Evolutionary conservation across 2,113 vertebrate species (phyloP).

Genomic region (Sialia sialis): DNA sequence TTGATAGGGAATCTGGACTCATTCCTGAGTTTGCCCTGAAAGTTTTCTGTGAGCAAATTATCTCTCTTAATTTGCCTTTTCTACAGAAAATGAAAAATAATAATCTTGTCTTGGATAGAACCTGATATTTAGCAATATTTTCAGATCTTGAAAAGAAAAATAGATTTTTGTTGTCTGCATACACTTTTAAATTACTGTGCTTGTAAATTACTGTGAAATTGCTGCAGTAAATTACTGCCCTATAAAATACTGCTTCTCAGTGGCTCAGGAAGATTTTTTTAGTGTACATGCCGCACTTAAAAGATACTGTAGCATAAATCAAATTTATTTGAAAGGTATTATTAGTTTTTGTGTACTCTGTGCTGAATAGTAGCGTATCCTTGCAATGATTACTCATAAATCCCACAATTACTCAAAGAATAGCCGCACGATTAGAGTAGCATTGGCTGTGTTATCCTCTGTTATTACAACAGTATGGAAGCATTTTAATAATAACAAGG

Average conservation of each 20-base stretch:
- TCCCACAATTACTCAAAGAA: conserved; percentile 61
- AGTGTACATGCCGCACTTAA: conserved; percentile 5
- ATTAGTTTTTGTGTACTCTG: conserved; percentile 55
- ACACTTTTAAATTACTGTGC: not conserved
- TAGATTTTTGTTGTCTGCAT: not conserved
- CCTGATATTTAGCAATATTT: not conserved
- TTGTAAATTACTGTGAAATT: not conserved
- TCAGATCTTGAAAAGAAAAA: not conserved
- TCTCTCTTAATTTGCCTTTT: not conserved
- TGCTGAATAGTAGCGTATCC: conserved; percentile 13
- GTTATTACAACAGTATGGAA: conserved; percentile 59
- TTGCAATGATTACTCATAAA: conserved; percentile 58
- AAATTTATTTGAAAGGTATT: conserved; percentile 63
- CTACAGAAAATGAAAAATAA: not conserved
- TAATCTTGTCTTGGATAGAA: not conserved
- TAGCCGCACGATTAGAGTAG: conserved; percentile 54
- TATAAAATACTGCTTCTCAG: not conserved
- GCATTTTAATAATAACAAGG: conserved; percentile 65
- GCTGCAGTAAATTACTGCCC: not conserved
- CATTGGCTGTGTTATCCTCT: conserved; percentile 56
- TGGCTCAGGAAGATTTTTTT: not conserved
- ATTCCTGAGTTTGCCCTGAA: not conserved
- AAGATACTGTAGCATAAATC: conserved; percentile 38
- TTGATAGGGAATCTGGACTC: not conserved
- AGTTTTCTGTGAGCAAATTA: not conserved